phyloP scores from a whole-genome alignment of 2,113 vertebrate genomes.

The Chamaea fasciata region DNA sequence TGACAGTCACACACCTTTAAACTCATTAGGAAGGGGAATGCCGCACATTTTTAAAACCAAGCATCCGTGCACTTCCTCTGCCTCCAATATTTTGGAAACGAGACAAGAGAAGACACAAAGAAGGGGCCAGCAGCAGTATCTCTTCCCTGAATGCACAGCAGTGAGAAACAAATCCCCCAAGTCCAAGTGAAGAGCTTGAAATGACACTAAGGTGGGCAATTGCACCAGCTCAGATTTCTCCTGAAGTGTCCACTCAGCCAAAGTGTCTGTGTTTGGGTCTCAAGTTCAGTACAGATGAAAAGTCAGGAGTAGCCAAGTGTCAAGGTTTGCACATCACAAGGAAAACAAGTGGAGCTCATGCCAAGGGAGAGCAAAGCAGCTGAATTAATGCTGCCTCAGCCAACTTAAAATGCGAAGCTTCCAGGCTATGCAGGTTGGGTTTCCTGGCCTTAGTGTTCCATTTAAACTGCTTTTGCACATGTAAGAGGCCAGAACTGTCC shows the following conservation, averaged over 20 bases:
- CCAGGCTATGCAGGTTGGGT: constrained; percentile 1
- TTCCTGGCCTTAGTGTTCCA: not conserved
- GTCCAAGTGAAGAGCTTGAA: not conserved
- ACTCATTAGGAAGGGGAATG: not conserved
- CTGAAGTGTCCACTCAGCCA: not conserved
- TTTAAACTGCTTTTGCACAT: not conserved
- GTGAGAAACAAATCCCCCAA: not conserved
- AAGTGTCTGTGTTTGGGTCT: not conserved
- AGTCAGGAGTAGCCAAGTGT: constrained; percentile 14
- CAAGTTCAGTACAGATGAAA: not conserved
- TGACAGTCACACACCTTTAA: not conserved
- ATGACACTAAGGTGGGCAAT: not conserved
- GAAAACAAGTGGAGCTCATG: not conserved
- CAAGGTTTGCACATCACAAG: not conserved
- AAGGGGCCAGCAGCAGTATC: not conserved
- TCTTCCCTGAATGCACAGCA: not conserved
- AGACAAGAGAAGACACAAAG: not conserved
- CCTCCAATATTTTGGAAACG: not conserved
- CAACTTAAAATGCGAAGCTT: not conserved
- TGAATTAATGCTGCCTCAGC: not conserved
- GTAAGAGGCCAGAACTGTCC: not conserved
- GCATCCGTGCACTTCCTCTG: not conserved
- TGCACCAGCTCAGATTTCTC: not conserved
- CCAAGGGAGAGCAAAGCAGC: not conserved
- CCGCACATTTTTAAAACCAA: not conserved